Evolutionary conservation across 2,888 invertebrate species (phyloP), one percentile per base, ranked within the genome.

Genomic region (Labia minor): DNA sequence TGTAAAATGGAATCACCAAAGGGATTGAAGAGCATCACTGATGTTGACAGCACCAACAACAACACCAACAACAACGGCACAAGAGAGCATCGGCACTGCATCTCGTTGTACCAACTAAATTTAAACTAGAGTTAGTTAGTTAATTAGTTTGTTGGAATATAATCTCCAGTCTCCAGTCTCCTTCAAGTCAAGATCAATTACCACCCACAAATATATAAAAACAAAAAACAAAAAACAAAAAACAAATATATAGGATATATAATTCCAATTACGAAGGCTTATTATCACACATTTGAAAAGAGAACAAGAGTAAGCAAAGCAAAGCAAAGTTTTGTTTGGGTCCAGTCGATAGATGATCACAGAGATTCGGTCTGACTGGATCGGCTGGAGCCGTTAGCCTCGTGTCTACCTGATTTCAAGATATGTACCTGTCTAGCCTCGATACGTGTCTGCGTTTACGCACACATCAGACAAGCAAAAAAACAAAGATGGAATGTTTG

Each of bases 401-500:
- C 49, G n/a, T 49, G 49, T 14, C 49, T 49, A 49, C 49, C 49
- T 49, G 49, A 49, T 49, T 11, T 8, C 49, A 49, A 14, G 49
- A 2, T 14, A 14, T 11, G 6, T 49, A 16, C 16, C 49, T 49
- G 49, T 8, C 49, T 49, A 49, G 49, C 49, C 49, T 49, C 49
- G 49, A 4, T 14, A 4, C 49, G 33, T 33, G 49, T 49, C 49
- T 49, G 49, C 49, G 14, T 49, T 49, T 49, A 49, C 49, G 16
- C 49, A 49, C 49, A 49, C 49, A 49, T 49, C 49, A 49, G 49
- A 49, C 49, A 49, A 14, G 49, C 49, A 49, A 49, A 49, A 49
- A 49, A 49, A 49, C n/a, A 49, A 49, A 49, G 49, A 49, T 49
- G 49, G 49, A 49, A 49, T 49, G 49, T 49, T 49, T 49, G n/a